Conservation (phyloP, 2,888 invertebrate species). For the Pedicia rivosa region DNA sequence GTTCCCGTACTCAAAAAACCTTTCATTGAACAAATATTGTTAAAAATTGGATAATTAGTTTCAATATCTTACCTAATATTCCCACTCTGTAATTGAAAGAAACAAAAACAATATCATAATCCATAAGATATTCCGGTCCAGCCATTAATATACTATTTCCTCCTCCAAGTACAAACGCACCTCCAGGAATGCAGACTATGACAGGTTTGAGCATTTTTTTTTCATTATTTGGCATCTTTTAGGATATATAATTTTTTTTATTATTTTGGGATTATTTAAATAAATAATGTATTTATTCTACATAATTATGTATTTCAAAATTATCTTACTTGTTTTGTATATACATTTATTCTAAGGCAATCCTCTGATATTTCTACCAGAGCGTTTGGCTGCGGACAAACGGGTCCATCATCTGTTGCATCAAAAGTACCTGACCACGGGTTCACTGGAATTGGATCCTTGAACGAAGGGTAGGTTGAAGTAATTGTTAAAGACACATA, state of each 20-base stretch:
- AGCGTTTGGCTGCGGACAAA: conserved; percentile 33
- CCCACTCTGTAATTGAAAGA: conserved; percentile 46
- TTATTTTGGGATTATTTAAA: too few species aligned
- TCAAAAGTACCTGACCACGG: conserved; percentile 37
- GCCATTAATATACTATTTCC: conserved; percentile 37
- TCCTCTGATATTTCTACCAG: conserved; percentile 33
- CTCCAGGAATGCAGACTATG: conserved; percentile 50
- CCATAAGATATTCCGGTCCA: conserved; percentile 43
- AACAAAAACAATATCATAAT: conserved; percentile 46
- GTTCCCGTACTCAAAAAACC: conserved; percentile 50
- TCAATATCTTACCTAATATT: too few species aligned
- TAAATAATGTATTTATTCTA: too few species aligned
- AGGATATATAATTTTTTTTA: too few species aligned
- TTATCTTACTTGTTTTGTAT: conserved; percentile 35
- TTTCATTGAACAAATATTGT: too few species aligned
- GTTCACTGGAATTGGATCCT: too few species aligned
- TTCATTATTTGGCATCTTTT: too few species aligned
- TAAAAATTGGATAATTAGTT: too few species aligned
- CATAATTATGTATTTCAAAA: too few species aligned
- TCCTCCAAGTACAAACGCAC: conserved; percentile 42
- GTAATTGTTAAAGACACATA: too few species aligned
- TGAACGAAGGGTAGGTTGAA: too few species aligned
- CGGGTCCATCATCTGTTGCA: conserved; percentile 40
- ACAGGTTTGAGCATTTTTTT: conserved; percentile 32
- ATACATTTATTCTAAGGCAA: conserved; percentile 41